Evolutionary conservation across 2,888 invertebrate genomes (phyloP).

Genomic region (Belgica antarctica): DNA sequence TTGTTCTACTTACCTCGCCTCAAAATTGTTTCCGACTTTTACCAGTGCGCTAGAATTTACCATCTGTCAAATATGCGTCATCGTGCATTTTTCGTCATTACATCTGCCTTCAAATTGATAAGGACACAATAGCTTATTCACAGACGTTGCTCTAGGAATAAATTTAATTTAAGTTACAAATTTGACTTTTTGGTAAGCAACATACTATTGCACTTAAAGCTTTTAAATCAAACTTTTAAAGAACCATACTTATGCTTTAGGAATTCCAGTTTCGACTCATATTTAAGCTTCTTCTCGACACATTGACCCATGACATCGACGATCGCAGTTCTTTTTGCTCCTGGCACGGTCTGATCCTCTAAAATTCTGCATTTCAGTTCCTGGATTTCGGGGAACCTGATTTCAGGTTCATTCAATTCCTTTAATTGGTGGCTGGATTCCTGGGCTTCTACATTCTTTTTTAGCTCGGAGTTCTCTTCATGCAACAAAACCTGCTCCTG

Average conservation of each 20-base stretch:
- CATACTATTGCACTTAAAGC: neutral
- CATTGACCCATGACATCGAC: neutral
- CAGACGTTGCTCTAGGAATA: neutral
- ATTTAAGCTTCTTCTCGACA: conserved; percentile 18
- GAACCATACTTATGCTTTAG: conserved; percentile 12
- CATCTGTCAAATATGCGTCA: conserved; percentile 26
- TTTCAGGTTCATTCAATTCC: neutral
- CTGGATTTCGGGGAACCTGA: too few species aligned
- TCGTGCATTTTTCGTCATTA: conserved; percentile 12
- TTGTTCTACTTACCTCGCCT: too few species aligned
- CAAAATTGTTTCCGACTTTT: too few species aligned
- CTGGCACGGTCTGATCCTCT: neutral
- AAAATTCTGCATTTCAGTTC: too few species aligned
- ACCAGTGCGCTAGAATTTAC: too few species aligned
- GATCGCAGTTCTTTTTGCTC: neutral
- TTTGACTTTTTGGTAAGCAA: neutral
- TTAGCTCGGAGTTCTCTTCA: too few species aligned
- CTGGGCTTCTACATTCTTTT: neutral
- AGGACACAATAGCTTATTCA: conserved; percentile 32
- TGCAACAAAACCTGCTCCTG: too few species aligned
- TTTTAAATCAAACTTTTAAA: neutral
- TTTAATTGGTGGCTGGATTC: neutral
- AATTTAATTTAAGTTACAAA: neutral
- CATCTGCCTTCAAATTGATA: conserved; percentile 25
- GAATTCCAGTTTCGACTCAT: conserved; percentile 33